Evolutionary conservation across 2,888 invertebrate genomes (phyloP), one percentile per base, ranked within the genome.

Genomic region (Baronia brevicornis): DNA sequence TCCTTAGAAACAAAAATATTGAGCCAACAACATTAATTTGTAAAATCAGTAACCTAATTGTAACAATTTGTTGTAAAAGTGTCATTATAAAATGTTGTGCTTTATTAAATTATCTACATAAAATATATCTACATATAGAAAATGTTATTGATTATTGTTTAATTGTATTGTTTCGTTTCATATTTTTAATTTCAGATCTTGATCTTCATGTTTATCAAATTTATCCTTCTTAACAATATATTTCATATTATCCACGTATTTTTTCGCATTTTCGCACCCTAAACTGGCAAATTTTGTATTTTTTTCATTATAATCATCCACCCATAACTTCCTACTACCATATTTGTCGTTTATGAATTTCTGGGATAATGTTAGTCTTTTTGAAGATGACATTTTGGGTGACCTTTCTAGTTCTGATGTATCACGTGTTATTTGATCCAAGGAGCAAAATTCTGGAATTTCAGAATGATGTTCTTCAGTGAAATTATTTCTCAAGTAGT

Each of bases 341-440:
- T 85, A 84, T 60, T 85, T 85, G 48, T 85, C 85, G 40, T 85
- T 85, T 26, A 85, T 84, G 44, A 85, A 85, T 48, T 85, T 85
- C 54, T 85, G 85, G 14, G 85, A 85, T 23, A 79, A 56, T 38
- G 70, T 86, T 51, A 77, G 66, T 60, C 71, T 66, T 58, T 71
- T 80, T 30, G 52, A 51, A 4, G 72, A 67, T 10, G 74, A 72
- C 33, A 60, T 58, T 54, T 75, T 73, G 12, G 71, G 71, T n/a
- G 70, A 73, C 45, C 70, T 80, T 54, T 67, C 78, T 44, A 41
- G 63, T 31, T 74, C 74, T 34, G 43, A 55, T 41, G 46, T 56
- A 49, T 58, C 69, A 21, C 57, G 63, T 46, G 74, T 74, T 43
- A 85, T 78, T 53, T 82, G 74, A 3, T 80, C 84, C 24, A 86